Base-by-base conservation (phyloP, 2,113 vertebrate species). In the Galeopterus variegatus region DNA sequence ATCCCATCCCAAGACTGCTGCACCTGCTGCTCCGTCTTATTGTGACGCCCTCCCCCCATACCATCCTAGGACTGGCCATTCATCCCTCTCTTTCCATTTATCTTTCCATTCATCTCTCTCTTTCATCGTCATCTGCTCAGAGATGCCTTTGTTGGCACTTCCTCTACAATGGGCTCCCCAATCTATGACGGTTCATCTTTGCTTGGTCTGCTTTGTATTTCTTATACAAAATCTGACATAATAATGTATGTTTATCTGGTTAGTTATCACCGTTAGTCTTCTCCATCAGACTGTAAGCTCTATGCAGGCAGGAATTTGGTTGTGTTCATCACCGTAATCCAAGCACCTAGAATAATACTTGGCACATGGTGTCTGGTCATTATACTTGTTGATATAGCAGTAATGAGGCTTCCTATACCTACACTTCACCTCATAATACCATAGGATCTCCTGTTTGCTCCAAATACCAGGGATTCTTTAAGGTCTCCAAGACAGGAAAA, bases 301-400 rank as follows among this genome's bases (percentile, higher is more conserved):
- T 50, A 1, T 64, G 21, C 1, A 11, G 69, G 14, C 50, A 64
- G 52, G 8, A 11, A 69, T 83, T 86, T 82, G 75, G 2, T 83
- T 79, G 52, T 48, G 8, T 28, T 93, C 65, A 70, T 76, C 70
- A 76, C 45, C 69, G 0, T 50, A 83, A 83, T 11, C 31, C 48
- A 91, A 93, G n/a, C 9, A 77, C 26, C 19, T 67, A 52, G 23
- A 88, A 89, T 50, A 73, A 33, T 50, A 88, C 48, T 77, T 72
- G 60, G 10, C 9, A 58, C 8, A 31, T 18, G 76, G 45, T 65
- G 14, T 58, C 41, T 28, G 1, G 33, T 69, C 72, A 83, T n/a
- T 60, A 77, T 80, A 85, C 72, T 88, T 93, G 31, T n/a, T 45
- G 24, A 54, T 48, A 91, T n/a, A 65, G 52, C 62, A 91, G n/a